A percentile compares a stretch with the other conserved stretches of the same genome.
phyloP scores from a whole-genome alignment of 2,888 invertebrate genomes.

The Drosophila putrida region DNA sequence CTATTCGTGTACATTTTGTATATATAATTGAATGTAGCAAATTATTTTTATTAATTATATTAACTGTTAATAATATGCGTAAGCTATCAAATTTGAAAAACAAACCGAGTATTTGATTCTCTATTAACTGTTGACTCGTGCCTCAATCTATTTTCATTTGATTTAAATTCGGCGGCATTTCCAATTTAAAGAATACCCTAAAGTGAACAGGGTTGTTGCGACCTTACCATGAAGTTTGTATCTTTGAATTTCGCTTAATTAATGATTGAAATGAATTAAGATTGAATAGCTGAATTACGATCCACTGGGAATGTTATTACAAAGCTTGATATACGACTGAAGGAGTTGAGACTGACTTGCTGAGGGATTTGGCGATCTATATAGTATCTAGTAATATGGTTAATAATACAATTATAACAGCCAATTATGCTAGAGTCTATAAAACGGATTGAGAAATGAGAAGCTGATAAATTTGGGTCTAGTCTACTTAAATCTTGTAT shows the following conservation, averaged over 20 bases:
- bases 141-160: constrained; percentile 39
- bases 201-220: neutral
- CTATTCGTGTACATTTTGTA: constrained; percentile 66
- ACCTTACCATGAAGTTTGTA: neutral
- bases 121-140: constrained; percentile 19
- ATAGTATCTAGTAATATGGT: no score
- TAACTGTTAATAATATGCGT: constrained; percentile 65
- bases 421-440: no score
- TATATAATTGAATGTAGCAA: constrained; percentile 63
- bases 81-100: constrained; percentile 46
- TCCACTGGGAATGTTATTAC: no score
- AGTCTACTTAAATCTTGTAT: no score
- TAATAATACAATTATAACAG: no score
- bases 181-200: constrained; percentile 22
- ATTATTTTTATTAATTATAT: constrained; percentile 59
- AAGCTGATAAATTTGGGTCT: no score
- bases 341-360: no score
- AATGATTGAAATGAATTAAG: no score
- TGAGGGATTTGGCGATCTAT: no score
- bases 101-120: constrained; percentile 6
- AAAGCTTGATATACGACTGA: no score
- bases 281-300: no score
- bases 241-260: neutral
- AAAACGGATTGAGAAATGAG: no score
- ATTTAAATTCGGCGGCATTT: constrained; percentile 28